Evolutionary conservation across 2,888 invertebrate genomes (phyloP).

Genomic region (Poecilus cupreus): DNA sequence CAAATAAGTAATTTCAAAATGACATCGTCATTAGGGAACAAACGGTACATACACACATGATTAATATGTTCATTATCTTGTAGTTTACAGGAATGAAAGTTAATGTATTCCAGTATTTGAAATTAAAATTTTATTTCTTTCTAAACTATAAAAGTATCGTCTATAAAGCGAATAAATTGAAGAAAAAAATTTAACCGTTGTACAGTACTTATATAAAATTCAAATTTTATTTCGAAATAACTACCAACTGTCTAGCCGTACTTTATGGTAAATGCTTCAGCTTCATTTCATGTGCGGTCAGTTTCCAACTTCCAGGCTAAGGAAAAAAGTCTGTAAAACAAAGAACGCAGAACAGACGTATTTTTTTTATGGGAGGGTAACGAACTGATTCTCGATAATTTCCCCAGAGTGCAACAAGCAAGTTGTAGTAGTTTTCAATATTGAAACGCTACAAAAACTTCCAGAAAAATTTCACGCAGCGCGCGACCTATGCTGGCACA

Average conservation of each 20-base stretch:
- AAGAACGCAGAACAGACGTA: background rate
- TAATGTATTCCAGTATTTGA: too few species aligned
- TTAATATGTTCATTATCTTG: too few species aligned
- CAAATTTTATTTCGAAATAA: background rate
- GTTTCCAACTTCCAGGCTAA: background rate
- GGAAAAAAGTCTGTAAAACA: constrained; percentile 10
- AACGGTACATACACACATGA: too few species aligned
- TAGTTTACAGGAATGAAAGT: too few species aligned
- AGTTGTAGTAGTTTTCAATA: constrained; percentile 17
- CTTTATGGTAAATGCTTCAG: background rate
- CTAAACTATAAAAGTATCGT: too few species aligned
- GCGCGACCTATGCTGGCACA: background rate
- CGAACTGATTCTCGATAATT: background rate
- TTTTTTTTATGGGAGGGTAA: constrained; percentile 21
- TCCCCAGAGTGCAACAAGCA: constrained; percentile 27
- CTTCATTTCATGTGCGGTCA: background rate
- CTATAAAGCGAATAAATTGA: too few species aligned
- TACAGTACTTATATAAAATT: too few species aligned
- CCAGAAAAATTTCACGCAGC: background rate
- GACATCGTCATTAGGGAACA: too few species aligned
- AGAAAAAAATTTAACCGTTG: too few species aligned
- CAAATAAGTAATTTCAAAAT: too few species aligned
- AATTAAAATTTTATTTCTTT: too few species aligned
- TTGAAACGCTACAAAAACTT: constrained; percentile 2
- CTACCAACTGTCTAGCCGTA: background rate